A percentile compares a stretch with the other conserved stretches of the same genome.
Conservation (phyloP, 2,888 invertebrate genomes). For the Drosophila cracens region DNA sequence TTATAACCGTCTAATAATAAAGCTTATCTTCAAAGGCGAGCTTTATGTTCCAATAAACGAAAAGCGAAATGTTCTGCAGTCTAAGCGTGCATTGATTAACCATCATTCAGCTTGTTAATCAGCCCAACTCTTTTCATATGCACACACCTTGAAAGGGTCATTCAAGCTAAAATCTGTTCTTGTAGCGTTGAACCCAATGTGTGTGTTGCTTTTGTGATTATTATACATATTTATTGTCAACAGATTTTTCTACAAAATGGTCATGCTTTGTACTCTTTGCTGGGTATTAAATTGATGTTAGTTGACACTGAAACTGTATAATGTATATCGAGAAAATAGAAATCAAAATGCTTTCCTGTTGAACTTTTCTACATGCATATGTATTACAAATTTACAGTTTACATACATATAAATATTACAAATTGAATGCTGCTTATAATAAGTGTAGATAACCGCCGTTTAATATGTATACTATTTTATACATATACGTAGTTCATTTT, state of each 20-base stretch:
- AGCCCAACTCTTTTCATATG: neutral
- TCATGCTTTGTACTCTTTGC: constrained; percentile 2
- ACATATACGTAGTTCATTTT: neutral
- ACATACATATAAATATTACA: constrained; percentile 12
- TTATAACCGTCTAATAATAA: neutral
- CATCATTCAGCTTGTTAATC: neutral
- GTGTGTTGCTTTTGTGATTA: constrained; percentile 7
- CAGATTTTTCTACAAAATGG: constrained; percentile 19
- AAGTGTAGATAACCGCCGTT: constrained; percentile 8
- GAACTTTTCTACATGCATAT: constrained; percentile 7
- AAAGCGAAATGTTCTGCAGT: neutral
- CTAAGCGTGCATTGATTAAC: neutral
- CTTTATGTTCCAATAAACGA: neutral
- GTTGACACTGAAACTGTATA: constrained; percentile 1
- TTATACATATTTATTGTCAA: constrained; percentile 23
- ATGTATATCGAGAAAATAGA: constrained; percentile 7
- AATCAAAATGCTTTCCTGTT: constrained; percentile 17
- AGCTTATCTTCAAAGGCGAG: neutral
- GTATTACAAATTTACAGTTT: constrained; percentile 20
- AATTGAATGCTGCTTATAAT: constrained; percentile 19
- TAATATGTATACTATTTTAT: constrained; percentile 12
- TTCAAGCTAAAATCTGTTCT: neutral
- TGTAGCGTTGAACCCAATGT: neutral
- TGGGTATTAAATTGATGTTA: constrained; percentile 10
- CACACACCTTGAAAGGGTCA: neutral